Percentiles rank a stretch among this genome's conserved stretches.
Conservation (phyloP, 2,113 vertebrate species). For the Seriola aureovittata region DNA sequence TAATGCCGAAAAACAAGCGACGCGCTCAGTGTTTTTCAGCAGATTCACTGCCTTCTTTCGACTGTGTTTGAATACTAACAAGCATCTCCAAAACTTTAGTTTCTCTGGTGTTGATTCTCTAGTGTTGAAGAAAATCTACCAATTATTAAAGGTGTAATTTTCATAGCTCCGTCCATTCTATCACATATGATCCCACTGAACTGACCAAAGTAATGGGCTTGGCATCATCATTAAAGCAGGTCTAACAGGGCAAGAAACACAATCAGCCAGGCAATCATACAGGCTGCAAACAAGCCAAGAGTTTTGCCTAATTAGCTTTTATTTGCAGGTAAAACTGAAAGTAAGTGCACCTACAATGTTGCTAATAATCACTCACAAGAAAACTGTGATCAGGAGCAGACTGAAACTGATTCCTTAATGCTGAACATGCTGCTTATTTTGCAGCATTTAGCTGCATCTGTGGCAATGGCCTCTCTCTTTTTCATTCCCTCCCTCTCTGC, state of each 20-base stretch:
- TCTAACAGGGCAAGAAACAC: no score
- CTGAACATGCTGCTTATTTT: background rate
- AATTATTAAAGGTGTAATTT: background rate
- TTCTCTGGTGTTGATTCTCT: slow-evolving; percentile 6
- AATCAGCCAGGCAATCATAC: background rate
- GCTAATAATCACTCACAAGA: background rate
- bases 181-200: background rate
- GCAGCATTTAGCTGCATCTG: no score
- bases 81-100: slow-evolving; percentile 17
- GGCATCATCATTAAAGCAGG: background rate
- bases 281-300: background rate
- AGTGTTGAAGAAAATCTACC: background rate
- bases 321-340: background rate
- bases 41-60: slow-evolving; percentile 43
- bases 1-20: slow-evolving; percentile 47
- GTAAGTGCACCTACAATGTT: background rate
- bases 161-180: background rate
- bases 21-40: slow-evolving; percentile 51
- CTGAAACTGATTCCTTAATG: no score
- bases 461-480: background rate
- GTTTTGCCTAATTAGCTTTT: background rate
- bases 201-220: background rate
- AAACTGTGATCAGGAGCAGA: background rate
- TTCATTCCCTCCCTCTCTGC: background rate
- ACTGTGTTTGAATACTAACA: slow-evolving; percentile 61